Evolutionary conservation across 2,113 vertebrate genomes (phyloP).

Genomic region (Trinectes maculatus): DNA sequence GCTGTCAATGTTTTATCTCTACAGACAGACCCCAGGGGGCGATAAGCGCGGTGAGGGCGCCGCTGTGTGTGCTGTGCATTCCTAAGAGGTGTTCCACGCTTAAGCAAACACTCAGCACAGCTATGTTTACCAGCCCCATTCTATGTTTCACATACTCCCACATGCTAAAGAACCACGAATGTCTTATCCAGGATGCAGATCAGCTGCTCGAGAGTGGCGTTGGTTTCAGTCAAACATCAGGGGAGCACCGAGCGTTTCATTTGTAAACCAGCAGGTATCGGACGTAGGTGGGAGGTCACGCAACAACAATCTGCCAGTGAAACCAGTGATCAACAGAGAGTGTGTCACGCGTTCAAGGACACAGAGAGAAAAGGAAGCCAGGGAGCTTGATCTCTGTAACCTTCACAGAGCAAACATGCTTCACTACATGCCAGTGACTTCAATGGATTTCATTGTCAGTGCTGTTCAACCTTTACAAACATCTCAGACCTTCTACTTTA

Average conservation of each 20-base stretch:
- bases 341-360: conserved; percentile 3
- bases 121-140: conserved; percentile 47
- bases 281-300: neutral
- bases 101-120: conserved; percentile 53
- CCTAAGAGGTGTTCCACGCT: conserved; percentile 43
- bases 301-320: conserved; percentile 1
- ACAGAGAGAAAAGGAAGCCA: neutral
- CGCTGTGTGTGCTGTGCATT: conserved; percentile 39
- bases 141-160: conserved; percentile 23
- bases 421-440: conserved; percentile 15
- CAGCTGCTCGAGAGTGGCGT: conserved; percentile 32
- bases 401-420: conserved; percentile 40
- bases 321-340: conserved; percentile 29
- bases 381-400: conserved; percentile 16
- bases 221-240: conserved; percentile 29
- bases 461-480: too few species aligned
- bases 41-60: conserved; percentile 23
- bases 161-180: conserved; percentile 18
- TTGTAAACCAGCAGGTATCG: conserved; percentile 5
- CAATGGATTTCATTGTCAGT: conserved; percentile 15
- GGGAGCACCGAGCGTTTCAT: conserved; percentile 20
- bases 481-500: too few species aligned
- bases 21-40: neutral
- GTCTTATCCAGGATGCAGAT: conserved; percentile 53
- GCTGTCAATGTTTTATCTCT: conserved; percentile 58